Percentiles rank a stretch among this genome's conserved stretches.
Evolutionary conservation across 2,888 invertebrate genomes (phyloP).

Genomic region (Deroplatys truncata): DNA sequence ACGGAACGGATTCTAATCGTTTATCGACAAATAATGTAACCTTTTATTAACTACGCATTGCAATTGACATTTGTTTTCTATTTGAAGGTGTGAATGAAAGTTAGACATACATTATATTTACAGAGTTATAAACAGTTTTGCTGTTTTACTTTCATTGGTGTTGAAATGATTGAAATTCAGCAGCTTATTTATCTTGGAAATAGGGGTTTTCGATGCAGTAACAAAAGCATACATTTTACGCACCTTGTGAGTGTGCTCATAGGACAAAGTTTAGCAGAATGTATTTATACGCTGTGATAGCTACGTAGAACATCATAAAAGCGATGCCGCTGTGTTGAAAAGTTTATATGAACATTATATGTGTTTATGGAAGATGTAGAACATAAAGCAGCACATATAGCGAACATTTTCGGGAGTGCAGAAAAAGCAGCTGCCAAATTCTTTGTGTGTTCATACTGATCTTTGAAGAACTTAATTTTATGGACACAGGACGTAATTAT

Average conservation of each 20-base stretch:
- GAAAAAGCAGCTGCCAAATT: background rate
- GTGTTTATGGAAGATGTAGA: background rate
- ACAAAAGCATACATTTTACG: background rate
- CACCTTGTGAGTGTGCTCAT: background rate
- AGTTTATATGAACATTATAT: conserved; percentile 20
- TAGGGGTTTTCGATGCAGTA: background rate
- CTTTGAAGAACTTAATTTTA: background rate
- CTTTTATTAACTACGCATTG: no score
- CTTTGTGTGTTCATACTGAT: background rate
- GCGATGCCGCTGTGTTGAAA: background rate
- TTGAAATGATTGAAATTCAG: background rate
- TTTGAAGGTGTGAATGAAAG: no score
- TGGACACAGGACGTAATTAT: background rate
- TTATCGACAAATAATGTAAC: no score
- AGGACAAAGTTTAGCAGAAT: conserved; percentile 11
- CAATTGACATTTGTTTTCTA: no score
- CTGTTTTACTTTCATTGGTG: background rate
- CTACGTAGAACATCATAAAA: background rate
- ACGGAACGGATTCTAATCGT: no score
- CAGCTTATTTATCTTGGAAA: background rate
- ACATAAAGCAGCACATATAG: background rate
- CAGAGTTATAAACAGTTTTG: no score
- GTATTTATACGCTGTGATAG: background rate
- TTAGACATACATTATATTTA: no score
- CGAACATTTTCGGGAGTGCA: background rate